Conservation (phyloP, 2,113 vertebrate species). For the Nothobranchius kuhntae region DNA sequence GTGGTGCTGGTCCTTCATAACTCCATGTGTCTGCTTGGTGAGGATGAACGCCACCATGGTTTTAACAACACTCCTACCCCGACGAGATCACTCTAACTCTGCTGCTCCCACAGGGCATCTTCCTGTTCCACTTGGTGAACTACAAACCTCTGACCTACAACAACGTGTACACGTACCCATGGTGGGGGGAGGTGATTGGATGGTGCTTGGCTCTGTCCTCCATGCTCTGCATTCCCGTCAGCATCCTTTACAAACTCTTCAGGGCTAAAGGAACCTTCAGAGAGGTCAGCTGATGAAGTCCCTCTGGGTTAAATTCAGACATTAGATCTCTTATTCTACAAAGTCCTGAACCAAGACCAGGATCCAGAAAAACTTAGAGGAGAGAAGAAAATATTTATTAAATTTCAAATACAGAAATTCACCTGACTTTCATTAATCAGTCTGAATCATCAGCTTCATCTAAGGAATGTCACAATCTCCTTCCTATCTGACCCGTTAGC, state of each 20-base stretch:
- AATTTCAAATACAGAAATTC: too few relatives aligned
- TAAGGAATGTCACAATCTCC: too few relatives aligned
- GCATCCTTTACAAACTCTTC: conserved; percentile 81
- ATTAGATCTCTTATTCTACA: too few relatives aligned
- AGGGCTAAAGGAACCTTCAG: conserved; percentile 78
- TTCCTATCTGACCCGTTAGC: too few relatives aligned
- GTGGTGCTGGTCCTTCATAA: conserved; percentile 86
- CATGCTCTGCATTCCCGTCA: conserved; percentile 85
- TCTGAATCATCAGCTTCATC: too few relatives aligned
- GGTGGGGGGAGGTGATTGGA: conserved; percentile 86
- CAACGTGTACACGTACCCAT: conserved; percentile 82
- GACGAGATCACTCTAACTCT: neutral
- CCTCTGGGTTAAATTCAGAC: too few relatives aligned
- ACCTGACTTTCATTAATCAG: too few relatives aligned
- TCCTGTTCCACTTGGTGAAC: conserved; percentile 85
- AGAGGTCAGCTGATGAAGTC: conserved; percentile 66
- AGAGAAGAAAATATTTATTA: too few relatives aligned
- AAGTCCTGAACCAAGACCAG: too few relatives aligned
- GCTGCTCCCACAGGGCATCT: conserved; percentile 76
- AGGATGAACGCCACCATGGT: neutral
- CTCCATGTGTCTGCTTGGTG: conserved; percentile 84
- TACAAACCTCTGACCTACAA: conserved; percentile 86
- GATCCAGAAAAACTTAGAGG: too few relatives aligned
- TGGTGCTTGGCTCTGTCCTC: conserved; percentile 84
- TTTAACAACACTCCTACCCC: neutral